Conservation (phyloP, 2,113 vertebrate genomes). For the Microtus montanus region DNA sequence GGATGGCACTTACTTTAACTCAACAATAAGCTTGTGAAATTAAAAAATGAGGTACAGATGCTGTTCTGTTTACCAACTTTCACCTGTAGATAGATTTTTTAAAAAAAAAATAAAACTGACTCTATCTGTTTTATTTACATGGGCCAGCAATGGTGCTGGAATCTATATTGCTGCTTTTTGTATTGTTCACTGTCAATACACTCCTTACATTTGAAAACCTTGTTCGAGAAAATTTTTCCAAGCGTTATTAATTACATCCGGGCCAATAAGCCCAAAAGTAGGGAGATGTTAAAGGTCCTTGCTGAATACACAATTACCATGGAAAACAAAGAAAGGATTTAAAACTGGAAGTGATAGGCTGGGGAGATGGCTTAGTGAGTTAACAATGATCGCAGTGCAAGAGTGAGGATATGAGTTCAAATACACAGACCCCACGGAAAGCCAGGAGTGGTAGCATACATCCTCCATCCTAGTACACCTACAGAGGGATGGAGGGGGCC, state of each 20-base stretch:
- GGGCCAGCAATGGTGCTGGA: background rate
- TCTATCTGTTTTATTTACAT: background rate
- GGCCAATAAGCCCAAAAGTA: conserved; percentile 12
- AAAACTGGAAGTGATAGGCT: background rate
- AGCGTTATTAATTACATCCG: background rate
- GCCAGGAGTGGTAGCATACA: background rate
- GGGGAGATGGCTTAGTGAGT: background rate
- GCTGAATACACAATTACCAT: conserved; percentile 39
- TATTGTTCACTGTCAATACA: background rate
- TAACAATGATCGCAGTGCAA: background rate
- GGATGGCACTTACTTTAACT: background rate
- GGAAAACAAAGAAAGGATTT: conserved; percentile 25
- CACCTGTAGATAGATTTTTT: background rate
- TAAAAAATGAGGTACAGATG: background rate
- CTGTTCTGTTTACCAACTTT: background rate
- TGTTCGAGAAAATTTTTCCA: background rate
- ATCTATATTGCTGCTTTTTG: background rate
- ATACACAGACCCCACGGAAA: too few species aligned
- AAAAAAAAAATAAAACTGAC: background rate
- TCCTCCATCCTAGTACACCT: background rate
- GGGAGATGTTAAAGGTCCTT: conserved; percentile 17
- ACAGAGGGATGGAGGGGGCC: background rate
- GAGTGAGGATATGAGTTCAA: background rate
- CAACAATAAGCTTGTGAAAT: background rate
- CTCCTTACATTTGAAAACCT: background rate